Conservation (phyloP, 2,113 vertebrate species). For the Orientallactaga bullata region DNA sequence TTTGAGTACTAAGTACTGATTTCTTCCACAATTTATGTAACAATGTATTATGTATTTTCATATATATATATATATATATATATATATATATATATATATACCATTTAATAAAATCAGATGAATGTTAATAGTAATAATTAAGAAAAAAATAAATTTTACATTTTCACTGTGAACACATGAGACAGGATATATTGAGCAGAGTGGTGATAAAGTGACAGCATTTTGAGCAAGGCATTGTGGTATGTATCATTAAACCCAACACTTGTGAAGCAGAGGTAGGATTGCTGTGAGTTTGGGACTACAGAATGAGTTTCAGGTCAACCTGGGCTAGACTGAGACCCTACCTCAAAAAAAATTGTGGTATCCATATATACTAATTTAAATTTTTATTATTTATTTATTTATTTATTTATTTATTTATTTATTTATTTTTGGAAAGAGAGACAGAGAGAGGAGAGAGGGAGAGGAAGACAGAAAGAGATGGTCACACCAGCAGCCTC, state of each 20-base stretch:
- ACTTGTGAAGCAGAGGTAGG: too few relatives aligned
- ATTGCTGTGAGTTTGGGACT: too few relatives aligned
- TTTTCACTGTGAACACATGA: not conserved
- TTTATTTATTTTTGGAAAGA: too few relatives aligned
- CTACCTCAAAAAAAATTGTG: not conserved
- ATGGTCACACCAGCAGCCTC: too few relatives aligned
- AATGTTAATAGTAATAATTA: not conserved
- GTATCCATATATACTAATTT: not conserved
- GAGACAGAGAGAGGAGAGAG: too few relatives aligned
- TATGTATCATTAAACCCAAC: too few relatives aligned
- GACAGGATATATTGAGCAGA: not conserved
- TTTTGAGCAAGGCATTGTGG: not conserved
- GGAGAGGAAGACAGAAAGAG: too few relatives aligned
- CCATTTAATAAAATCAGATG: not conserved
- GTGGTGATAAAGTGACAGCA: not conserved
- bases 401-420: too few relatives aligned
- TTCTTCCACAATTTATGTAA: not conserved
- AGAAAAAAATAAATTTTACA: not conserved
- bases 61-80: not conserved
- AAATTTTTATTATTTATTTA: not conserved
- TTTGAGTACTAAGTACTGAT: not conserved
- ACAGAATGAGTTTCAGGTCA: too few relatives aligned
- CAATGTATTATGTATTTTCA: too few relatives aligned
- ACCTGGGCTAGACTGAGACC: too few relatives aligned
- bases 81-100: not conserved